phyloP scores from a whole-genome alignment of 2,113 vertebrate species.

The Cyanocitta stelleri region DNA sequence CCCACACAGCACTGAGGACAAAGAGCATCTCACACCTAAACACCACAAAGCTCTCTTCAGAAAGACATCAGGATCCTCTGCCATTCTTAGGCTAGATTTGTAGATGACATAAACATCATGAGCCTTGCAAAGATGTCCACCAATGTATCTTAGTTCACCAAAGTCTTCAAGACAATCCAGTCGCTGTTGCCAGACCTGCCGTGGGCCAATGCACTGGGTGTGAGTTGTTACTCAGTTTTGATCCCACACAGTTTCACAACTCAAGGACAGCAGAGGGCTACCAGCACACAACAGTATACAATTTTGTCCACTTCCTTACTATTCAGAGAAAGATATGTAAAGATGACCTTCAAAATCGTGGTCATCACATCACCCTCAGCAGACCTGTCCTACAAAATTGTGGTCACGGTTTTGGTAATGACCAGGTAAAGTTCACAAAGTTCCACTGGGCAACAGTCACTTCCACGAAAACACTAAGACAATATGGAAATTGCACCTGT shows the following conservation, averaged over 20 bases:
- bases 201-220: not conserved
- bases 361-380: not conserved
- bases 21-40: not conserved
- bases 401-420: not conserved
- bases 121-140: not conserved
- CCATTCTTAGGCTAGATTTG: not conserved
- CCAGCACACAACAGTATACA: not conserved
- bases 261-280: not conserved
- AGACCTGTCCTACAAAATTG: not conserved
- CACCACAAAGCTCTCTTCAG: not conserved
- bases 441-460: not conserved
- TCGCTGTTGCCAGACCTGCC: not conserved
- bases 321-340: not conserved
- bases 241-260: not conserved
- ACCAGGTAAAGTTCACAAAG: not conserved
- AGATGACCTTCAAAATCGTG: not conserved
- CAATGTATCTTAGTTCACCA: not conserved
- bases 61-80: not conserved
- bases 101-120: not conserved
- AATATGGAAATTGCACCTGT: not conserved
- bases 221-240: not conserved
- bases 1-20: not conserved
- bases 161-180: not conserved
- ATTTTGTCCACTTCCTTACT: not conserved
- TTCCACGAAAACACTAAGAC: not conserved